Evolutionary conservation across 2,888 invertebrate genomes (phyloP).

Genomic region (Hyles lineata): DNA sequence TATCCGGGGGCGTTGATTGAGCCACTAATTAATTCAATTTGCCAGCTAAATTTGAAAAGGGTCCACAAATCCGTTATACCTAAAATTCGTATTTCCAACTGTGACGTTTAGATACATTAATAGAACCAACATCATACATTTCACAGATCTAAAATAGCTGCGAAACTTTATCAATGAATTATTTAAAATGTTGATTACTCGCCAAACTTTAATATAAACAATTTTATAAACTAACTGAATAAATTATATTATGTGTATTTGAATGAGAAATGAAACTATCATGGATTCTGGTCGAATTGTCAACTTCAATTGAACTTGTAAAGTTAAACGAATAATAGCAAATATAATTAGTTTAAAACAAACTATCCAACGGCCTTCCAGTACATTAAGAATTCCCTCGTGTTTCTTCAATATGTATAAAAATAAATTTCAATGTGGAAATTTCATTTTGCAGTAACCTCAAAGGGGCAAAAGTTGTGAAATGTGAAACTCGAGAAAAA

Average conservation of each 20-base stretch:
- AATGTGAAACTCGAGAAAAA: conserved; percentile 42
- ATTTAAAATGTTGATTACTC: too few relatives aligned
- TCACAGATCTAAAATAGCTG: too few relatives aligned
- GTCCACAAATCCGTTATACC: not conserved
- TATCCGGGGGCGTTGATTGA: not conserved
- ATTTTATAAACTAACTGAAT: too few relatives aligned
- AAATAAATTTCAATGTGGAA: conserved; percentile 34
- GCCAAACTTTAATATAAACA: too few relatives aligned
- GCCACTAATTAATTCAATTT: not conserved
- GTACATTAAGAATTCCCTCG: not conserved
- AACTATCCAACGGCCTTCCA: not conserved
- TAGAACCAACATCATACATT: too few relatives aligned
- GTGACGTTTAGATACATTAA: not conserved
- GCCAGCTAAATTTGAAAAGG: not conserved
- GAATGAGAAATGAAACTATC: too few relatives aligned
- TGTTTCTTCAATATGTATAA: not conserved
- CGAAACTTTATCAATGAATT: too few relatives aligned
- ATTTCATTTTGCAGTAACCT: conserved; percentile 46
- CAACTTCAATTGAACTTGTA: not conserved
- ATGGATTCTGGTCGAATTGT: too few relatives aligned
- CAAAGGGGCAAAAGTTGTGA: conserved; percentile 45
- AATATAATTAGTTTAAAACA: not conserved
- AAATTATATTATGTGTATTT: too few relatives aligned
- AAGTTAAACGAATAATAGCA: not conserved
- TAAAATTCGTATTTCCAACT: not conserved